A percentile compares a stretch with the other conserved stretches of the same genome.
These are phyloP conservation scores for Pseudomyrmex dendroicus DNA, from an alignment of 1,140 invertebrate genomes.

Conservation along the genomic window DNA sequence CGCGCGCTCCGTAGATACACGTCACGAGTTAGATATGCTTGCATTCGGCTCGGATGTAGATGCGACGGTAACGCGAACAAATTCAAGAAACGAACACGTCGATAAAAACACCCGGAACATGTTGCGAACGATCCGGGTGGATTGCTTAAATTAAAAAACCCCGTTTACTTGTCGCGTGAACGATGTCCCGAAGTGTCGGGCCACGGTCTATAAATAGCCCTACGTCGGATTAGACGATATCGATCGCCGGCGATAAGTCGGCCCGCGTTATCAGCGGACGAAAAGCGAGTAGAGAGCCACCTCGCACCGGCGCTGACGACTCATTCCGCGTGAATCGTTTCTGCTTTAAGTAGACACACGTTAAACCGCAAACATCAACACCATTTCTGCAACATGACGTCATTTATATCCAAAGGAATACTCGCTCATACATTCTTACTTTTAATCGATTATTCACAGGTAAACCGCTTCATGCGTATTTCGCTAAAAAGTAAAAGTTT, in stretches of 20 bases:
- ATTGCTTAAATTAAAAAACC: conserved; percentile 29
- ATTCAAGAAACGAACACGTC: neutral
- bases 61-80: neutral
- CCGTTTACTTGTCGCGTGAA: conserved; percentile 16
- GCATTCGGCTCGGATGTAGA: conserved; percentile 5
- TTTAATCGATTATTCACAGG: no score
- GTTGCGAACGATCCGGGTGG: neutral
- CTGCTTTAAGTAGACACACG: neutral
- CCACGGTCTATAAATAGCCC: conserved; percentile 39
- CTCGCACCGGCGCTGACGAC: neutral
- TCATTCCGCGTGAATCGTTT: conserved; percentile 9
- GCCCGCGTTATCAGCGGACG: conserved; percentile 42
- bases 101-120: conserved; percentile 2
- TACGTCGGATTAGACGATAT: conserved; percentile 43
- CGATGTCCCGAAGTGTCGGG: conserved; percentile 34
- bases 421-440: no score
- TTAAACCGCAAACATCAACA: neutral
- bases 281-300: conserved; percentile 26
- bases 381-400: neutral
- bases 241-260: conserved; percentile 50
- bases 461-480: no score
- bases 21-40: neutral
- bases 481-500: no score
- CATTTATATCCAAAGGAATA: neutral
- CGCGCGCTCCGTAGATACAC: conserved; percentile 11